These are phyloP conservation scores for Clarias pachynema DNA, from an alignment of 2,797 vertebrate species.

Conservation along the genomic window DNA sequence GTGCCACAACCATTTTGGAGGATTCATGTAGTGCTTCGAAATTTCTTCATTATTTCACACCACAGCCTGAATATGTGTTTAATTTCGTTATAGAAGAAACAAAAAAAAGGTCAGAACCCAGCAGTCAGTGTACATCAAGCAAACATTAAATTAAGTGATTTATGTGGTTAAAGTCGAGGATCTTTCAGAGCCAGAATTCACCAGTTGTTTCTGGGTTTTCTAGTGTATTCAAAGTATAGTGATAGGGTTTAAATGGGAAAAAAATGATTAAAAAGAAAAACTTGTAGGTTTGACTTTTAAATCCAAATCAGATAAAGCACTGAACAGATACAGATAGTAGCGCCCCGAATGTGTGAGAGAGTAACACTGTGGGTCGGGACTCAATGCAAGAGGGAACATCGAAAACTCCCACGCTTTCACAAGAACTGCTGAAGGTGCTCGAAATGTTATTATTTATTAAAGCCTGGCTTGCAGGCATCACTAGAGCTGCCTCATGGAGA, in stretches of 20 bases:
- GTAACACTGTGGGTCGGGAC: no score
- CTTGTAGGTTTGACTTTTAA: background rate
- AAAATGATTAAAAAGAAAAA: no score
- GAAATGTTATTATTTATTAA: constrained; percentile 50
- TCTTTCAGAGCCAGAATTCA: background rate
- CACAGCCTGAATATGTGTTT: background rate
- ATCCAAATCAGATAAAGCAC: background rate
- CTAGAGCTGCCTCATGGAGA: constrained; percentile 33
- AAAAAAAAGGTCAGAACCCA: background rate
- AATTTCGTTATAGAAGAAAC: background rate
- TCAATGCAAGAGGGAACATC: background rate
- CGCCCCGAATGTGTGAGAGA: background rate
- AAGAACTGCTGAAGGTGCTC: constrained; percentile 35
- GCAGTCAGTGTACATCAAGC: no score
- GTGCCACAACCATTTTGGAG: background rate
- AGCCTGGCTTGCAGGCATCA: constrained; percentile 48
- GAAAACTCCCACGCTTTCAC: constrained; percentile 57
- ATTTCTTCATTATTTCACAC: background rate
- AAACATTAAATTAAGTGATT: background rate
- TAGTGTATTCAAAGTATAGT: background rate
- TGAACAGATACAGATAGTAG: background rate
- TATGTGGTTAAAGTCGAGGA: background rate
- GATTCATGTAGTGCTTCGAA: background rate
- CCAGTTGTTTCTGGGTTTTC: background rate
- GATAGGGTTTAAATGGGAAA: background rate